Evolutionary conservation across 2,113 vertebrate species (phyloP).

Genomic region (Chloropsis hardwickii): DNA sequence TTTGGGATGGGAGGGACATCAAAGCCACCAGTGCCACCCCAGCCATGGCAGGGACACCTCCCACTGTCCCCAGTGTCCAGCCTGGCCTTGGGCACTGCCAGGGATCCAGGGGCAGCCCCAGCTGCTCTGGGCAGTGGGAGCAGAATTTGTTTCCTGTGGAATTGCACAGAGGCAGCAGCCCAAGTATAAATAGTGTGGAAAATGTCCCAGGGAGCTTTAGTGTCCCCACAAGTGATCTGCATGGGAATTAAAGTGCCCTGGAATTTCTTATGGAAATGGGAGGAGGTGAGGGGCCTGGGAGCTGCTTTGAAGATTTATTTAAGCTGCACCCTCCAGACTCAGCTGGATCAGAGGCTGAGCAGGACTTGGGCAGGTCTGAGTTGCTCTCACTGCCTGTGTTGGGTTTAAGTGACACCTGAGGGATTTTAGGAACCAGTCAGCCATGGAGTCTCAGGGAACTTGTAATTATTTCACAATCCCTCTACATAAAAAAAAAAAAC

Average conservation of each 20-base stretch:
- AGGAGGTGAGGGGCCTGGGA: not conserved
- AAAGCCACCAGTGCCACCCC: fast-evolving
- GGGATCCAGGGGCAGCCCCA: not conserved
- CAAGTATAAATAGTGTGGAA: not conserved
- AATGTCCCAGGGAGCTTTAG: not conserved
- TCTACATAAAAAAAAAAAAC: not conserved
- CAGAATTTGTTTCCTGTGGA: not conserved
- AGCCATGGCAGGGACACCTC: not conserved
- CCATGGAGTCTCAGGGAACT: not conserved
- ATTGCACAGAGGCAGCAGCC: not conserved
- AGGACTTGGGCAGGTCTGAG: not conserved
- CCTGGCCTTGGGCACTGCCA: not conserved
- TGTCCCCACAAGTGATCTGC: not conserved
- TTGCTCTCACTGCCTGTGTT: not conserved
- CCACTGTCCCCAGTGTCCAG: not conserved
- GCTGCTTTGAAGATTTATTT: not conserved
- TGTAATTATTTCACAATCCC: not conserved
- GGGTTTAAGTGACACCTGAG: not conserved
- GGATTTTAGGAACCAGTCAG: not conserved
- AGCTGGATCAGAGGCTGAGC: not conserved
- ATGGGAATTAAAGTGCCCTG: not conserved
- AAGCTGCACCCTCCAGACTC: not conserved
- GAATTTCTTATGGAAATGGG: not conserved
- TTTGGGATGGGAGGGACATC: fast-evolving
- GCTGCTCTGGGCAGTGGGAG: not conserved